Conservation (phyloP, 1,140 invertebrate species). For the Euglossa dilemma region DNA sequence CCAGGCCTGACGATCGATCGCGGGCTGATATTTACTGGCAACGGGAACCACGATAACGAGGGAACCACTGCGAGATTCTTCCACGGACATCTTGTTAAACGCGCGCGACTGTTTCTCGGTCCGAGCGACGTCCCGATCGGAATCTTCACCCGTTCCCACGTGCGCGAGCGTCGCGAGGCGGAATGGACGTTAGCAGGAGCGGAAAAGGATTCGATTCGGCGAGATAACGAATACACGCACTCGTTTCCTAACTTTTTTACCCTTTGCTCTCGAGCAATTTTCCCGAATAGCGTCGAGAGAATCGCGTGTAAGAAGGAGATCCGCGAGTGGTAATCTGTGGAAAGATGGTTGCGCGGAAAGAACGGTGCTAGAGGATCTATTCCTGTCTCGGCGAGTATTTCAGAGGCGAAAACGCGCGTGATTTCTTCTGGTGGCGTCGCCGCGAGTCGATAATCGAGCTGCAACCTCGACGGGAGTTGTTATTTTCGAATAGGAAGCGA, state of each 20-base stretch:
- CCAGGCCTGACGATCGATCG: background rate
- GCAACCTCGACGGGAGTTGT: constrained; percentile 14
- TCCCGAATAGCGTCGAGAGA: background rate
- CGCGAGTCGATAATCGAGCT: constrained; percentile 7
- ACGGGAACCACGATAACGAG: constrained; percentile 1
- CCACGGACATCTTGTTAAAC: background rate
- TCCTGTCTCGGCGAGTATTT: background rate
- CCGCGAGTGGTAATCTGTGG: background rate
- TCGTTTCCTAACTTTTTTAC: background rate
- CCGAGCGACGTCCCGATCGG: background rate
- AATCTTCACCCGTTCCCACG: background rate
- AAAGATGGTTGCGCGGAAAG: background rate
- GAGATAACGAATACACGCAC: no score
- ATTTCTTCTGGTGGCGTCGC: background rate
- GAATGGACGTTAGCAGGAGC: no score
- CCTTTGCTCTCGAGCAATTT: background rate
- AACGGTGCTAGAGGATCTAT: background rate
- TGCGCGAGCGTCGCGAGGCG: no score
- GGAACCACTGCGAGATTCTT: background rate
- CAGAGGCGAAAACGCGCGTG: background rate
- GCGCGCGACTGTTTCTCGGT: background rate
- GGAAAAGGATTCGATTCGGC: background rate
- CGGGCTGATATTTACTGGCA: background rate
- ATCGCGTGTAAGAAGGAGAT: background rate
- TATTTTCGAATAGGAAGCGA: constrained; percentile 33